Evolutionary conservation across 2,888 invertebrate species (phyloP).

Genomic region (Tethea ocularis): DNA sequence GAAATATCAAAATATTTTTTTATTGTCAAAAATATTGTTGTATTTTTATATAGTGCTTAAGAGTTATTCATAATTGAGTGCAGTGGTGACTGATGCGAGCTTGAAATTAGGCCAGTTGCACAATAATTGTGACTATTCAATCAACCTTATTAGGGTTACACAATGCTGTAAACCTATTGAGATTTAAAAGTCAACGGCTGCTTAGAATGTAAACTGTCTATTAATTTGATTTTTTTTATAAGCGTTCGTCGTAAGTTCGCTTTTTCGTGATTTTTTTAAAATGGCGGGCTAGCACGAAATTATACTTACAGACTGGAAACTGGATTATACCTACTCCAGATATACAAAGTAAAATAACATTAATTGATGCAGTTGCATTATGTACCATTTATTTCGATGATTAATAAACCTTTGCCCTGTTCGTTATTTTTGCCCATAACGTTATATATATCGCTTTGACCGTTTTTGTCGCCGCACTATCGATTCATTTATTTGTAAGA

Average conservation of each 20-base stretch:
- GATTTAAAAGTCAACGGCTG: not conserved
- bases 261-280: not conserved
- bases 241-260: not conserved
- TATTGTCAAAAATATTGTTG: slow-evolving; percentile 65
- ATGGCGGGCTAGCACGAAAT: not conserved
- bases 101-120: slow-evolving; percentile 33
- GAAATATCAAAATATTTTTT: slow-evolving; percentile 48
- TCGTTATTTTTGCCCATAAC: not conserved
- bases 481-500: slow-evolving; percentile 76
- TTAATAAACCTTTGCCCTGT: not conserved
- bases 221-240: not conserved
- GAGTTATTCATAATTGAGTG: slow-evolving; percentile 52
- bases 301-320: not conserved
- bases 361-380: not conserved
- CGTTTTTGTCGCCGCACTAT: slow-evolving; percentile 41
- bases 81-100: slow-evolving; percentile 40
- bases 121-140: not conserved
- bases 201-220: not conserved
- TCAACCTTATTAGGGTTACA: not conserved
- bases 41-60: slow-evolving; percentile 79
- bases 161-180: not conserved
- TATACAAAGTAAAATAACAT: not conserved
- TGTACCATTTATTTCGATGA: too few species aligned
- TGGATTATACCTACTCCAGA: not conserved
- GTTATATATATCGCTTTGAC: slow-evolving; percentile 15